Evolutionary conservation across 1,140 invertebrate genomes (phyloP).

Genomic region (Cotesia chilonis): DNA sequence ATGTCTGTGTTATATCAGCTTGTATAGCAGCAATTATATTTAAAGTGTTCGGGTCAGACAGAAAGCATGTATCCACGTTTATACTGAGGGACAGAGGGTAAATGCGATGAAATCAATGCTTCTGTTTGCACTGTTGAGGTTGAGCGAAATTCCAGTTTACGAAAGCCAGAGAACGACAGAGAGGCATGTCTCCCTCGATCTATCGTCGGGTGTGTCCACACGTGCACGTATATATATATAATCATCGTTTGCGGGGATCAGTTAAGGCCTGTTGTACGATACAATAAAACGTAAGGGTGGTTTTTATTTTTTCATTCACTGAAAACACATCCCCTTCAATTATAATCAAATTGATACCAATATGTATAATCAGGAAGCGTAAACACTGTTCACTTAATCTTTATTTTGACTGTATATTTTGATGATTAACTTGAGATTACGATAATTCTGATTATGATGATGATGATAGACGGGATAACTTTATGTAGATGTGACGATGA

Average conservation of each 20-base stretch:
- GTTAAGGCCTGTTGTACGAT: conserved; percentile 19
- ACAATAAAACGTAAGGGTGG: conserved; percentile 28
- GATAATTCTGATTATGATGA: not conserved
- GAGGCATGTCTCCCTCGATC: not conserved
- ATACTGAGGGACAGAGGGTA: conserved; percentile 49
- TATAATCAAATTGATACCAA: conserved; percentile 33
- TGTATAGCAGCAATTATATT: conserved; percentile 17
- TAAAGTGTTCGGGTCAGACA: not conserved
- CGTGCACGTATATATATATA: conserved; percentile 19
- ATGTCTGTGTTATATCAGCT: no score
- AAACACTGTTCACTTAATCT: conserved; percentile 25
- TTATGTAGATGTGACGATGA: no score
- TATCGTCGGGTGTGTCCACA: conserved; percentile 32
- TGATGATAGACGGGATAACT: not conserved
- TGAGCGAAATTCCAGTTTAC: conserved; percentile 58
- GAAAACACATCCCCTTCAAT: conserved; percentile 31
- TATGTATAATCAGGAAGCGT: conserved; percentile 20
- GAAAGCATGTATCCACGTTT: conserved; percentile 23
- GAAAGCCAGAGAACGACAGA: conserved; percentile 27
- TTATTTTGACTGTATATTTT: conserved; percentile 27
- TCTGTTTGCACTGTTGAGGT: conserved; percentile 66
- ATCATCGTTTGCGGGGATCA: not conserved
- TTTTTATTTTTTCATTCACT: conserved; percentile 27
- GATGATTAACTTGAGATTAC: not conserved
- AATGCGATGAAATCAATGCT: conserved; percentile 67